Evolutionary conservation across 2,888 invertebrate genomes (phyloP), one percentile per base, ranked within the genome.

Genomic region (Tortrix viridana): DNA sequence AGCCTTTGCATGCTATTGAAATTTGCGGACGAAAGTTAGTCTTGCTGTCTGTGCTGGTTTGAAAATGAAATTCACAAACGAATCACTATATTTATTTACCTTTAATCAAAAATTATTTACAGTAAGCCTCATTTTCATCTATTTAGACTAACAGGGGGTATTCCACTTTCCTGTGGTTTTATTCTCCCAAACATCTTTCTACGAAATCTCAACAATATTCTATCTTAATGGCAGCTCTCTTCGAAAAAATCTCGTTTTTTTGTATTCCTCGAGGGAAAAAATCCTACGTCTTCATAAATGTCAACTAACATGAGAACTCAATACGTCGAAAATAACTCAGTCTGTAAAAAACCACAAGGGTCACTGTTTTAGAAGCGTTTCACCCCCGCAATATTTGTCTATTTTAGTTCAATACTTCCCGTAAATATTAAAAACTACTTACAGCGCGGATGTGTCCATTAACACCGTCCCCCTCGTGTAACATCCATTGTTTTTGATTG

Each of bases 341-440:
- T 65, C 20, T 23, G 63, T 66, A 68, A 72, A 41, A 74, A 75
- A 77, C 68, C 62, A 70, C 65, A 69, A 71, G 73, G 78, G 77
- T 74, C 68, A 69, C 53, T 47, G 69, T 71, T 79, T 75, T 76
- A 74, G 74, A 82, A 82, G 77, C 77, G 71, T 73, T 71, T 73
- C 77, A 80, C 85, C 88, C 84, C 76, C 65, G 69, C 69, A 76
- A 75, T 82, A 75, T 77, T 71, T 70, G 72, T 85, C 86, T 90
- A 88, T 89, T 88, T 85, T 75, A 70, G 79, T 77, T 73, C 67
- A 70, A 77, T 77, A 81, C 86, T 84, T 88, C 86, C 88, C 83
- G 77, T 88, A 88, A 89, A 88, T 91, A 91, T 91, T 90, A 90
- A 90, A 90, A 89, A 86, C 79, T 84, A 87, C 88, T 91, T 88